Conservation (phyloP, 2,888 invertebrate species). For the Drosophila diplacantha region DNA sequence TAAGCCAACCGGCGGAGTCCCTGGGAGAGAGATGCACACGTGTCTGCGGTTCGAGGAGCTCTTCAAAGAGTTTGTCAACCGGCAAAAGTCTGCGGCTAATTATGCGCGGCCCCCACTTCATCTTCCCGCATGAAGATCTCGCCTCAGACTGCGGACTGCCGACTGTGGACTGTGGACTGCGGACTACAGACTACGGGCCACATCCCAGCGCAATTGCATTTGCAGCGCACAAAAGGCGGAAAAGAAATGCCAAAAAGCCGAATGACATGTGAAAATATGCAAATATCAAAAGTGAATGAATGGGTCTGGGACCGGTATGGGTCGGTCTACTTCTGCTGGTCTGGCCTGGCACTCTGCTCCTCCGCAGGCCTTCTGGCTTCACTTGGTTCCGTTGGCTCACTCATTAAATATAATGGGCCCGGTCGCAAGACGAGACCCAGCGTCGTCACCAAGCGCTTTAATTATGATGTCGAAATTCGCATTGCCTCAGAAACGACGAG, state of each 20-base stretch:
- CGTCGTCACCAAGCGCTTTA: constrained; percentile 54
- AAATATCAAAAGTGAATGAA: constrained; percentile 71
- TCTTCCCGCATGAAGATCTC: constrained; percentile 55
- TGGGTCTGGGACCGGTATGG: constrained; percentile 42
- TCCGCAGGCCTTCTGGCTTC: constrained; percentile 16
- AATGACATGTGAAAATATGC: constrained; percentile 74
- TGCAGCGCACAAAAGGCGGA: constrained; percentile 61
- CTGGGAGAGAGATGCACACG: constrained; percentile 53
- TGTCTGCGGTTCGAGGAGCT: constrained; percentile 51
- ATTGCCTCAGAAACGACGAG: constrained; percentile 61
- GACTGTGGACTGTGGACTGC: constrained; percentile 23
- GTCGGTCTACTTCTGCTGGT: constrained; percentile 41
- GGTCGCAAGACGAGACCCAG: constrained; percentile 56
- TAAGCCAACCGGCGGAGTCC: constrained; percentile 53
- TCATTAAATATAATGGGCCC: constrained; percentile 65
- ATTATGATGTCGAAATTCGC: constrained; percentile 72
- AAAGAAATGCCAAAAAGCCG: constrained; percentile 65
- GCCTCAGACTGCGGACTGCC: constrained; percentile 20
- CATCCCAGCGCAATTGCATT: constrained; percentile 51
- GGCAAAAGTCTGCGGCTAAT: constrained; percentile 72
- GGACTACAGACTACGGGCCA: constrained; percentile 8
- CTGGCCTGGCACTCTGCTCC: constrained; percentile 24
- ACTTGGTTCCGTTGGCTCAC: constrained; percentile 36
- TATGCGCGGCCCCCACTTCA: constrained; percentile 51
- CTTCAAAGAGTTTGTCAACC: constrained; percentile 73